Evolutionary conservation across 2,113 vertebrate genomes (phyloP).

Genomic region (Perca flavescens): DNA sequence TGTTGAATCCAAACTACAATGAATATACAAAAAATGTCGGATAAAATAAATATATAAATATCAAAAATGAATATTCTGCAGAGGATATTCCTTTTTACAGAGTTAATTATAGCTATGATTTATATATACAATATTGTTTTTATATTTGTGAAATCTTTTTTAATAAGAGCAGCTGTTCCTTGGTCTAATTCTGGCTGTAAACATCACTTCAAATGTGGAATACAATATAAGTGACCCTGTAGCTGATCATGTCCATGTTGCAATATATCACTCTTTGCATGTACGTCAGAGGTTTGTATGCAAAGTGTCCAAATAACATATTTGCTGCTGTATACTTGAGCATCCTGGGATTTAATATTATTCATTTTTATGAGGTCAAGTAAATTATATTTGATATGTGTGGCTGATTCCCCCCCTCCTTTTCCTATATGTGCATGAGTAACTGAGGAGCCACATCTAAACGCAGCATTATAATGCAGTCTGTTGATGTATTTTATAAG

Average conservation of each 20-base stretch:
- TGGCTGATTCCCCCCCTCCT: slow-evolving; percentile 26
- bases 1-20: neutral
- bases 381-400: slow-evolving; percentile 78
- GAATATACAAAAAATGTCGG: neutral
- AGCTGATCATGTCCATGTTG: slow-evolving; percentile 40
- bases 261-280: slow-evolving; percentile 33
- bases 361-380: slow-evolving; percentile 80
- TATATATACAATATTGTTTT: neutral
- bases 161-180: neutral
- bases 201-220: slow-evolving; percentile 1
- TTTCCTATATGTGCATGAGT: slow-evolving; percentile 61
- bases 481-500: slow-evolving; percentile 83
- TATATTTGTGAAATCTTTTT: neutral
- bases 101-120: neutral
- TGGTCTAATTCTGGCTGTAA: neutral
- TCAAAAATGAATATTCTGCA: too few relatives aligned
- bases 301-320: slow-evolving; percentile 53
- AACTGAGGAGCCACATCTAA: slow-evolving; percentile 75
- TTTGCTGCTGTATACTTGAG: slow-evolving; percentile 52
- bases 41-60: too few relatives aligned
- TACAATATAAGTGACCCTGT: slow-evolving; percentile 1
- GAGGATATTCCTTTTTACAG: too few relatives aligned
- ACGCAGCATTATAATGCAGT: slow-evolving; percentile 76
- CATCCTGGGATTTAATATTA: slow-evolving; percentile 68
- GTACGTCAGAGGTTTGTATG: slow-evolving; percentile 46